A percentile compares a stretch with the other conserved stretches of the same genome.
Evolutionary conservation across 2,888 invertebrate species (phyloP).

Genomic region (Ephialtes manifestator): DNA sequence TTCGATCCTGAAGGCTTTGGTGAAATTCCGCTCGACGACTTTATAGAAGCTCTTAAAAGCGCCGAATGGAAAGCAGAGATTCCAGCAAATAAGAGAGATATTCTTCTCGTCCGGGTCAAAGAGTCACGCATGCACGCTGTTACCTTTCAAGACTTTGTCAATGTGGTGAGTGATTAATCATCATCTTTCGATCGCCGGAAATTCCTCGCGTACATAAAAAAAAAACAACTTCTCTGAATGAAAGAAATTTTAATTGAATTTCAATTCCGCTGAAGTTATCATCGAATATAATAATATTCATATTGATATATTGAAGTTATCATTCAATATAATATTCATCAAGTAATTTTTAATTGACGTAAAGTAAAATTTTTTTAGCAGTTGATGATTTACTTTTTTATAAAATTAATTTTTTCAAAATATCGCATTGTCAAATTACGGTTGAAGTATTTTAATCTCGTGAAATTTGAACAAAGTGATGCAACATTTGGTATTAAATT

Average conservation of each 20-base stretch:
- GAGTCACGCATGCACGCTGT: slow-evolving; percentile 89
- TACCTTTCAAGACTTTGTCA: slow-evolving; percentile 97
- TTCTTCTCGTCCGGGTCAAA: slow-evolving; percentile 84
- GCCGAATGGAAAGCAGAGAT: slow-evolving; percentile 93
- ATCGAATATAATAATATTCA: too few relatives aligned
- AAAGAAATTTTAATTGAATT: background rate
- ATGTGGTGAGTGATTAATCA: slow-evolving; percentile 91
- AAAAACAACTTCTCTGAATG: background rate
- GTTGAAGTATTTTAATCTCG: too few relatives aligned
- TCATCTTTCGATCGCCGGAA: background rate
- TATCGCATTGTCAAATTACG: too few relatives aligned
- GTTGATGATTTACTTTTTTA: too few relatives aligned
- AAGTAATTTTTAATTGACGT: too few relatives aligned
- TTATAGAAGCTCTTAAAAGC: slow-evolving; percentile 91
- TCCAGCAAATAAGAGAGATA: slow-evolving; percentile 91
- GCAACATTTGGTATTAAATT: too few relatives aligned
- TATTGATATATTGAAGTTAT: too few relatives aligned
- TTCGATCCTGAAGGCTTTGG: slow-evolving; percentile 97
- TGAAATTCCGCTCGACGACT: slow-evolving; percentile 95
- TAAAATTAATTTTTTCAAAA: too few relatives aligned
- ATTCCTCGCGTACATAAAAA: background rate
- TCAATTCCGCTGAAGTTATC: too few relatives aligned
- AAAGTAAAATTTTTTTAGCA: too few relatives aligned
- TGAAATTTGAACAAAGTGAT: too few relatives aligned
- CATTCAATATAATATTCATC: too few relatives aligned